phyloP scores from a whole-genome alignment of 2,797 vertebrate genomes.

The Ptychobarbus kaznakovi region DNA sequence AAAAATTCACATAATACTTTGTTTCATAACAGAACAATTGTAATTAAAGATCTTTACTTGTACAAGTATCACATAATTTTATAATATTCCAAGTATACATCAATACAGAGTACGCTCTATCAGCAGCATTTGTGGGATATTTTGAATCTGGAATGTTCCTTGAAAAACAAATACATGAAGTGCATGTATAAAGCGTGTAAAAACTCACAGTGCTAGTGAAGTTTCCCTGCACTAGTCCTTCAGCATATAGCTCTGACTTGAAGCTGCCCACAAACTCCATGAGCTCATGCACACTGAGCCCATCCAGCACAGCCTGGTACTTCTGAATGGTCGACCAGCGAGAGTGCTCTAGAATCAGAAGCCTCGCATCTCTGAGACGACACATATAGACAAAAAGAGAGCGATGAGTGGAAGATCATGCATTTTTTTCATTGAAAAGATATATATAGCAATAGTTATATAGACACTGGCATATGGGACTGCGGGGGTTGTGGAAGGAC shows the following conservation, averaged over 20 bases:
- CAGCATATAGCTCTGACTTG: slow-evolving; percentile 87
- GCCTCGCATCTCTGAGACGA: slow-evolving; percentile 84
- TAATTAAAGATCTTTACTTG: background rate
- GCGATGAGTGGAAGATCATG: background rate
- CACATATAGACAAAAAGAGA: background rate
- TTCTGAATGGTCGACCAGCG: slow-evolving; percentile 94
- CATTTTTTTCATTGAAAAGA: background rate
- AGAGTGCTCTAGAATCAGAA: slow-evolving; percentile 88
- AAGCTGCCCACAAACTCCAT: slow-evolving; percentile 85
- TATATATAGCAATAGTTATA: background rate
- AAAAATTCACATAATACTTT: background rate
- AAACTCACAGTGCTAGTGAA: slow-evolving; percentile 81
- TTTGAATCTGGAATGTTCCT: background rate
- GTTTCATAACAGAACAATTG: background rate
- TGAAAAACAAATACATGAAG: background rate
- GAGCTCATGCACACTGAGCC: slow-evolving; percentile 83
- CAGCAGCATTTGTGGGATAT: background rate
- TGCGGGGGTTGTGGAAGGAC: background rate
- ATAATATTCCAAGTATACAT: background rate
- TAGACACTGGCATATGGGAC: background rate
- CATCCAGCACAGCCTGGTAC: slow-evolving; percentile 85
- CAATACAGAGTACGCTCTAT: background rate
- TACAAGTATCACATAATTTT: background rate
- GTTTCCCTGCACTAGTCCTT: slow-evolving; percentile 95
- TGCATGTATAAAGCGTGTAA: background rate